phyloP scores from a whole-genome alignment of 2,113 vertebrate genomes.

The Halichoerus grypus region DNA sequence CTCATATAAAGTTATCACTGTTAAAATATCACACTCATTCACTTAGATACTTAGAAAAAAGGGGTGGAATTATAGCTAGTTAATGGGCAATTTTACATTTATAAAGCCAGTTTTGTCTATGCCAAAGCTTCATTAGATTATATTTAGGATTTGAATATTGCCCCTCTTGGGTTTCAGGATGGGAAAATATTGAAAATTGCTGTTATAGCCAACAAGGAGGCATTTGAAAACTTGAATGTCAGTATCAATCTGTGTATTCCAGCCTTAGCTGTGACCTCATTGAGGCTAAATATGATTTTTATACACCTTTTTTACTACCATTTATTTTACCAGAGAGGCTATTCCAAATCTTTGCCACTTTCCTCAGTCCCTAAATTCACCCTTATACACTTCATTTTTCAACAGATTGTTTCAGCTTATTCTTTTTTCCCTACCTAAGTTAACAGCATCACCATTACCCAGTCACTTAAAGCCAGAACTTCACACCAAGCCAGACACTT shows the following conservation, averaged over 20 bases:
- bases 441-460: not conserved
- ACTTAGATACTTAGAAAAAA: slow-evolving; percentile 34
- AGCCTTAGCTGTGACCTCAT: not conserved
- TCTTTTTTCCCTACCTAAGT: not conserved
- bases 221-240: not conserved
- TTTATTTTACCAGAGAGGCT: not conserved
- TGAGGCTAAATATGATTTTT: not conserved
- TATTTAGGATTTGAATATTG: not conserved
- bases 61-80: not conserved
- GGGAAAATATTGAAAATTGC: not conserved
- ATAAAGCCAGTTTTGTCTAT: not conserved
- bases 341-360: not conserved
- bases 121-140: not conserved
- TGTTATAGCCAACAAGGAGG: not conserved
- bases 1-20: not conserved
- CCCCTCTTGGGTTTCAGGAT: not conserved
- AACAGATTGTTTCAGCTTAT: not conserved
- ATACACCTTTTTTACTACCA: not conserved
- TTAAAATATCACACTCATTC: not conserved
- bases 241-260: not conserved
- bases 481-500: not conserved
- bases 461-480: not conserved
- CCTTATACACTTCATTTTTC: not conserved
- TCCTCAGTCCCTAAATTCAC: not conserved
- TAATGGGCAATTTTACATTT: slow-evolving; percentile 3